phyloP scores from a whole-genome alignment of 2,113 vertebrate genomes.

The Empidonax traillii region DNA sequence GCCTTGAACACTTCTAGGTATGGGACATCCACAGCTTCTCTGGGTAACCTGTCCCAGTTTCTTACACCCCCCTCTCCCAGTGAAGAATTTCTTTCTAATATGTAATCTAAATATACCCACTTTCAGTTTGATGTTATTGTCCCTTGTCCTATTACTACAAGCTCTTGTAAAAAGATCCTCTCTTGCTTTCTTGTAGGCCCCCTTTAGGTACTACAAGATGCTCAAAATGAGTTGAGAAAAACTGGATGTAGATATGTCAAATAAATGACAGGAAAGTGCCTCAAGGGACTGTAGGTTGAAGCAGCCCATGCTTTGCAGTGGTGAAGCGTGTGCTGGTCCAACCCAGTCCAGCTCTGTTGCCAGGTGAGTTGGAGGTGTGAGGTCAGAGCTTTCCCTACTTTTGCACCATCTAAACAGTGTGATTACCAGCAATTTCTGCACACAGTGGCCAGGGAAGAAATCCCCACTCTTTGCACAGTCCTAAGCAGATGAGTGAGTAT shows the following conservation, averaged over 20 bases:
- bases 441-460: neutral
- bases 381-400: neutral
- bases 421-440: neutral
- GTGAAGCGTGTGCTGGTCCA: neutral
- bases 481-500: neutral
- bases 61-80: neutral
- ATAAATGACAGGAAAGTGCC: neutral
- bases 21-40: neutral
- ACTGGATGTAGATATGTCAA: neutral
- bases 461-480: neutral
- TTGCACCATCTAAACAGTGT: neutral
- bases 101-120: neutral
- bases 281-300: neutral
- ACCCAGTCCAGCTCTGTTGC: neutral
- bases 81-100: neutral
- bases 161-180: neutral
- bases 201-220: too few relatives aligned
- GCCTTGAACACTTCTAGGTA: neutral
- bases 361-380: rapidly evolving
- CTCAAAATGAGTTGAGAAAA: neutral
- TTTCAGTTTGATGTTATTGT: neutral
- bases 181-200: neutral
- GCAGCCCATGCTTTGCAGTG: neutral
- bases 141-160: neutral
- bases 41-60: neutral